Evolutionary conservation across 1,140 invertebrate genomes (phyloP), one percentile per base, ranked within the genome.

Genomic region (Drosophila tani): DNA sequence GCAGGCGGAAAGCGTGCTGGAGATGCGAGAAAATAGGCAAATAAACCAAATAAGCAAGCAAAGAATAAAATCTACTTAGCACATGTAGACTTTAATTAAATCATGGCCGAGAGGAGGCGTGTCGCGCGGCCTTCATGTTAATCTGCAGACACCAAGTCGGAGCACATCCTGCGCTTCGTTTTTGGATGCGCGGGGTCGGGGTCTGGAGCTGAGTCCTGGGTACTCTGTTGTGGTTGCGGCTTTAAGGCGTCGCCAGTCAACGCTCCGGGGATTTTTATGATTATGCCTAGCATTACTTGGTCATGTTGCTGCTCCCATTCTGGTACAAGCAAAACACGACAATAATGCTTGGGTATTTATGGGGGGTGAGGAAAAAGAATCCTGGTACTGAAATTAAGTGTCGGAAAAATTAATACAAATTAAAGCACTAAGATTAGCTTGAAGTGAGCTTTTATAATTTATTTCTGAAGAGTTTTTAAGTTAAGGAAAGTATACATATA

Each of bases 21-120:
- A 53, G 35, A 43, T 35, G 56, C 62, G 40, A 27, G 29, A 38
- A 67, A 65, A 51, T 50, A 65, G 46, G 81, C 46, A 60, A 63
- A 59, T 74, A 58, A 77, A 81, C 68, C 51, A 66, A 79, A 85
- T 68, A 77, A 75, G 82, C 59, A 60, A 55, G 75, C 82, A 87
- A 71, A 64, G 76, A 87, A 87, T 87, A 74, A 83, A 88, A 87
- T 88, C 84, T 88, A 88, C 84, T 87, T 87, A 84, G 84, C 84
- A 88, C 84, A 88, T 88, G 81, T 88, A 88, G 66, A 75, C 69
- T 82, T 88, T 88, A 88, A 88, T 88, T 88, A 88, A 88, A 88
- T 88, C 84, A 81, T 88, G 81, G 66, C 59, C 66, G 29, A 73
- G 63, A 15, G 32, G 14, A 49, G 50, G 45, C 41, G 66, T 19